Percentiles rank a stretch among this genome's conserved stretches.
Evolutionary conservation across 1,140 invertebrate genomes (phyloP).

Genomic region (Cydia amplana): DNA sequence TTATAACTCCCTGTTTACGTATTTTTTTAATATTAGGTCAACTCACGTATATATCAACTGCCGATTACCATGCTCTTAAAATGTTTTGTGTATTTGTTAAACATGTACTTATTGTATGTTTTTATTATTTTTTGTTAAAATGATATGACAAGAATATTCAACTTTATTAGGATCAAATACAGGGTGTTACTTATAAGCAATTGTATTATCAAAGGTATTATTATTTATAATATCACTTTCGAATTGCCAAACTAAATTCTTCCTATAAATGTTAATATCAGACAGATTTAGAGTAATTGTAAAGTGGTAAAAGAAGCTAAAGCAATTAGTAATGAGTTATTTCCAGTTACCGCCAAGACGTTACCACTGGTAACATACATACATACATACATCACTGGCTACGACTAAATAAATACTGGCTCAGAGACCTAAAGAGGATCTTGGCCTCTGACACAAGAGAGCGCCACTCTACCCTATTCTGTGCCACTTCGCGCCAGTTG

Average conservation of each 20-base stretch:
- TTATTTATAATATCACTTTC: constrained; percentile 6
- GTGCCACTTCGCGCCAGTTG: too few species aligned
- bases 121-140: not conserved
- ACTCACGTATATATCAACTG: too few species aligned
- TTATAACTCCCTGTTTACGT: not conserved
- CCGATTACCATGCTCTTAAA: not conserved
- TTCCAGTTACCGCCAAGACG: too few species aligned
- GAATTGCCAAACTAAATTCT: constrained; percentile 1
- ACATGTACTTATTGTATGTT: not conserved
- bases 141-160: not conserved
- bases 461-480: too few species aligned
- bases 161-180: constrained; percentile 57
- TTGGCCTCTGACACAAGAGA: too few species aligned
- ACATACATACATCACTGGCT: too few species aligned
- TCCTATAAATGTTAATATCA: not conserved
- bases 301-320: not conserved
- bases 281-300: not conserved
- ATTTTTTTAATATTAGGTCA: too few species aligned
- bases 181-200: constrained; percentile 54
- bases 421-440: too few species aligned
- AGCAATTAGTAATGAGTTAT: not conserved
- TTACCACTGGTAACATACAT: too few species aligned
- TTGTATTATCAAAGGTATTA: constrained; percentile 52
- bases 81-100: not conserved
- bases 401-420: too few species aligned